phyloP scores from a whole-genome alignment of 2,888 invertebrate species.

The Amiota communis region DNA sequence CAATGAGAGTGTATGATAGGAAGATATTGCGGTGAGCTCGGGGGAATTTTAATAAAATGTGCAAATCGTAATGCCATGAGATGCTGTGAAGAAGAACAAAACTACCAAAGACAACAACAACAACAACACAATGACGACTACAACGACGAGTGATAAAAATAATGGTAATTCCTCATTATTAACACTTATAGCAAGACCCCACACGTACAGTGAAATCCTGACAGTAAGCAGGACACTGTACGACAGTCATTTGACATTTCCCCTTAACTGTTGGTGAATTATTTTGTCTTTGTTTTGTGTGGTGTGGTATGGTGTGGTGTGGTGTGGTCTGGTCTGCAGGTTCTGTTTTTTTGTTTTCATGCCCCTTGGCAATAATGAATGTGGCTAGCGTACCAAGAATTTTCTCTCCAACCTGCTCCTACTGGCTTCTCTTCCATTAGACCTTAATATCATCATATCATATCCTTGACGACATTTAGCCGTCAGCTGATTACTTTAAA shows the following conservation, averaged over 20 bases:
- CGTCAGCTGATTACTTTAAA: constrained; percentile 26
- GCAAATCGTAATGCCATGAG: constrained; percentile 45
- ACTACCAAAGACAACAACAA: constrained; percentile 7
- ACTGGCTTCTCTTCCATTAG: neutral
- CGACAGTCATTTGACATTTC: constrained; percentile 35
- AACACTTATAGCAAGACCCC: constrained; percentile 33
- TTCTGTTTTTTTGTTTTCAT: no score
- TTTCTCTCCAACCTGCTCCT: neutral
- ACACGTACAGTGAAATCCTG: neutral
- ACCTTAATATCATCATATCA: neutral
- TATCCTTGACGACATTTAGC: constrained; percentile 15
- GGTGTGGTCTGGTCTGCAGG: no score
- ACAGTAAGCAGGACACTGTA: neutral
- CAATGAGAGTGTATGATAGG: no score
- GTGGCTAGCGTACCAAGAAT: neutral
- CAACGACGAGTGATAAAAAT: constrained; percentile 40
- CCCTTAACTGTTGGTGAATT: neutral
- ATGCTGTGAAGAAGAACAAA: constrained; percentile 16
- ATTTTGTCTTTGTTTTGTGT: neutral
- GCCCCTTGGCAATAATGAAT: constrained; percentile 2
- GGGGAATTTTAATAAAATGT: constrained; percentile 52
- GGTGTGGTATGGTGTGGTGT: no score
- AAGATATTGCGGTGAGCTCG: no score
- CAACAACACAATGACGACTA: no score
- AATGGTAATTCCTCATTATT: constrained; percentile 47